phyloP scores from a whole-genome alignment of 2,888 invertebrate species.

The Leptopterna dolabrata region DNA sequence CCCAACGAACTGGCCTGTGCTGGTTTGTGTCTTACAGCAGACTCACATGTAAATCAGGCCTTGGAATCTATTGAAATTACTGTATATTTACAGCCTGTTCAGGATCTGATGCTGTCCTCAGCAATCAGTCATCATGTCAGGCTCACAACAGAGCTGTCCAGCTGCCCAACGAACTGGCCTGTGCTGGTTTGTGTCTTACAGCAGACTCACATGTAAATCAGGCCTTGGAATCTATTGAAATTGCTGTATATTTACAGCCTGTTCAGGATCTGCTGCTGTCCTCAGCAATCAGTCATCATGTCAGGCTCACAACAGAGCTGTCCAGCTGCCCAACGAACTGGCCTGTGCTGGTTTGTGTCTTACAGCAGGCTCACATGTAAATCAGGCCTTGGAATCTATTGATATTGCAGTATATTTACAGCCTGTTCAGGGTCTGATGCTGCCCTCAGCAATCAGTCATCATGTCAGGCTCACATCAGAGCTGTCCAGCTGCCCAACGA shows the following conservation, averaged over 20 bases:
- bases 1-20: not conserved
- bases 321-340: not conserved
- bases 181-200: not conserved
- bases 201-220: not conserved
- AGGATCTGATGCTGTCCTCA: not conserved
- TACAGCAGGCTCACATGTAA: not conserved
- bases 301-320: not conserved
- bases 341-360: not conserved
- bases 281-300: not conserved
- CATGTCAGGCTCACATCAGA: too few species aligned
- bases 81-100: not conserved
- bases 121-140: not conserved
- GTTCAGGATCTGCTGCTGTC: not conserved
- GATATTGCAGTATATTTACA: too few species aligned
- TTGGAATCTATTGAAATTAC: too few species aligned
- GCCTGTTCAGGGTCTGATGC: too few species aligned
- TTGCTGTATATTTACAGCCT: not conserved
- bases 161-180: not conserved
- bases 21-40: not conserved
- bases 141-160: not conserved
- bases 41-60: too few species aligned
- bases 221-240: too few species aligned
- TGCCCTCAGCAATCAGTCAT: too few species aligned
- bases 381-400: too few species aligned
- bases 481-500: too few species aligned